Evolutionary conservation across 2,113 vertebrate genomes (phyloP), one percentile per base, ranked within the genome.

Genomic region (Callipepla squamata): DNA sequence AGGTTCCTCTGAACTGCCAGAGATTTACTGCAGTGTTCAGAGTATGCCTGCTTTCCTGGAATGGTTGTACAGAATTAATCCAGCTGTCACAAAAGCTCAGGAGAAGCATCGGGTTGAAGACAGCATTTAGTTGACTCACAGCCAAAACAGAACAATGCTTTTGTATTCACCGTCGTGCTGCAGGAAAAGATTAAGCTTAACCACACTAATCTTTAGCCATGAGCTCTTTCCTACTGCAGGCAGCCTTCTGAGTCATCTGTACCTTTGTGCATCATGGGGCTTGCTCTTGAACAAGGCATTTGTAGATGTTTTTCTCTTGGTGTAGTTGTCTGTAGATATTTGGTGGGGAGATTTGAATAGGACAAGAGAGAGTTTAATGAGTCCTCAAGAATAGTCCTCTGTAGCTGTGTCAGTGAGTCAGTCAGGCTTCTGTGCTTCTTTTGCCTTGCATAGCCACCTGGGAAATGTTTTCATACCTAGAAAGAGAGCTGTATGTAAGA

Each of bases 171-270:
- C 42, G 78, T n/a, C 89, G 68, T 69, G 85, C 97, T 92, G 96
- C 98, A 97, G 97, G 95, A 97, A 79, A 20, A 96, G 86, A 98
- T 98, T 98, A 92, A 97, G 98, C 98, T 98, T 97, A 96, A 96
- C 94, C 95, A 79, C 85, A 97, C 98, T 97, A 65, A 98, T 98
- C 96, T 96, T 90, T 98, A 97, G 97, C 97, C 97, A 58, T 11
- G 90, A 53, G 87, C 73, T 77, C 80, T 98, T 98, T 98, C 76
- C 97, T 96, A 97, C 85, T 97, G 97, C 98, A 98, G 98, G 98
- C 98, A 98, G 98, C 87, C 91, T 68, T 89, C 62, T 5, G 22
- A 68, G 84, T 50, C 65, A 69, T 69, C 87, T 85, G 25, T 91
- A 61, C 7, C 2, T 83, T 68, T 59, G 61, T 36, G 69, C 13